Base-by-base conservation (phyloP, 92 coral and sea anemone species). In the Heliopora coerulea region DNA sequence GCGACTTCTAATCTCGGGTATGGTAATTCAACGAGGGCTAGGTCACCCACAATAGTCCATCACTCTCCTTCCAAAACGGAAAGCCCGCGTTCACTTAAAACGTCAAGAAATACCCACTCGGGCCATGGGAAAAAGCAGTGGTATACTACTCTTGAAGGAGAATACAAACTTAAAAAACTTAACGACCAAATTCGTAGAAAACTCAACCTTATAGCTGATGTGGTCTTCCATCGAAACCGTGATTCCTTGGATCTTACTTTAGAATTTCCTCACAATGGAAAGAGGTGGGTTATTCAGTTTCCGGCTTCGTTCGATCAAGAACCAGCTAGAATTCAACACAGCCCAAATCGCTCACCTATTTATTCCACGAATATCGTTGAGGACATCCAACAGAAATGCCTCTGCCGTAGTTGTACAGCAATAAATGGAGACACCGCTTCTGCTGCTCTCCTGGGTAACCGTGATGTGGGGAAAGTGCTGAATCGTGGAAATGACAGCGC, bases 271-370 rank as follows among this genome's bases (percentile, higher is more conserved):
- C 74, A 67, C 54, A 35, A 9, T 20, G 40, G 59, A 5, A 21
- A 33, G 25, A 44, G 3, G 10, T 67, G 74, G 74, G 54, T 5
- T 2, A 29, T 67, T 14, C 12, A 21, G 11, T 67, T 67, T 48
- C 74, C 74, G 0, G 20, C 24, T 27, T 46, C 41, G 23, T 67
- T 67, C 54, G 74, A 46, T 49, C 44, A 48, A 19, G 44, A 67
- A 34, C 37, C 74, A 11, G 74, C 74, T 0, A 0, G 28, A 46
- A 67, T 67, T 49, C n/a, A n/a, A n/a, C 32, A 0, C 18, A 44
- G n/a, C 26, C 10, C 3, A 44, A 12, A 3, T 49, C 24, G 20
- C 26, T 12, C 44, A 13, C 11, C 3, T 25, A 17, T 67, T 21
- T 18, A 12, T 3, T 67, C 74, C 2, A 67, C 14, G 25, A 67